Conservation (phyloP, 2,797 vertebrate genomes). For the Myripristis murdjan region DNA sequence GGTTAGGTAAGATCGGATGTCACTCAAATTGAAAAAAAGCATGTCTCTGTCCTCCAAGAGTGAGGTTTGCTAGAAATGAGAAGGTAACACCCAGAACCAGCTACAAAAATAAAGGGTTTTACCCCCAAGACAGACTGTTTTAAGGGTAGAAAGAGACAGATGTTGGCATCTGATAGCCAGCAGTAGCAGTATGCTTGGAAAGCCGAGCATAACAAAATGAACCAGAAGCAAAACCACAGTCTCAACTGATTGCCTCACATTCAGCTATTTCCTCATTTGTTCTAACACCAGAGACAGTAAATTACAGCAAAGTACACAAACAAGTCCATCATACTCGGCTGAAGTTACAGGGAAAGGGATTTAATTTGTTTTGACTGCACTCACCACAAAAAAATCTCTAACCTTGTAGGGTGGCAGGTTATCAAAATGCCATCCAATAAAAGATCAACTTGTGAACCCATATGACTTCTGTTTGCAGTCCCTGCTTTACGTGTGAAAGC, state of each 20-base stretch:
- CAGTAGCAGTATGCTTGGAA: constrained; percentile 32
- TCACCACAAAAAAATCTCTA: constrained; percentile 33
- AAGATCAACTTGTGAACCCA: constrained; percentile 12
- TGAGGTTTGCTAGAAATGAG: no score
- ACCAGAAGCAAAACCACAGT: constrained; percentile 27
- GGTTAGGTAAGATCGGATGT: constrained; percentile 3
- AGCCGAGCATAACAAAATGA: constrained; percentile 24
- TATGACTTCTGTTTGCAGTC: constrained; percentile 35
- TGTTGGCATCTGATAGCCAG: not conserved
- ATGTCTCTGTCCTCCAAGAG: no score
- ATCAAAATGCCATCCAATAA: constrained; percentile 28
- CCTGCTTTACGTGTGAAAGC: constrained; percentile 6
- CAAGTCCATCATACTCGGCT: constrained; percentile 17
- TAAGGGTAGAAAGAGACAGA: constrained; percentile 7
- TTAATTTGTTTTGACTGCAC: constrained; percentile 42
- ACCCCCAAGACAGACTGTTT: constrained; percentile 1
- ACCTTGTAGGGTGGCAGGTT: constrained; percentile 24
- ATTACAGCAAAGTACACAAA: no score
- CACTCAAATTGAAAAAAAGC: not conserved
- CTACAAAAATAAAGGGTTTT: not conserved
- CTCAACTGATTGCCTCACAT: constrained; percentile 24
- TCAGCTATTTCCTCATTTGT: constrained; percentile 9
- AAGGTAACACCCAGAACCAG: no score
- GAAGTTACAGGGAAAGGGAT: constrained; percentile 31
- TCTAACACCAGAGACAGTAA: no score